A percentile compares a stretch with the other conserved stretches of the same genome.
Conservation (phyloP, 2,888 invertebrate genomes). For the Drepana falcataria region DNA sequence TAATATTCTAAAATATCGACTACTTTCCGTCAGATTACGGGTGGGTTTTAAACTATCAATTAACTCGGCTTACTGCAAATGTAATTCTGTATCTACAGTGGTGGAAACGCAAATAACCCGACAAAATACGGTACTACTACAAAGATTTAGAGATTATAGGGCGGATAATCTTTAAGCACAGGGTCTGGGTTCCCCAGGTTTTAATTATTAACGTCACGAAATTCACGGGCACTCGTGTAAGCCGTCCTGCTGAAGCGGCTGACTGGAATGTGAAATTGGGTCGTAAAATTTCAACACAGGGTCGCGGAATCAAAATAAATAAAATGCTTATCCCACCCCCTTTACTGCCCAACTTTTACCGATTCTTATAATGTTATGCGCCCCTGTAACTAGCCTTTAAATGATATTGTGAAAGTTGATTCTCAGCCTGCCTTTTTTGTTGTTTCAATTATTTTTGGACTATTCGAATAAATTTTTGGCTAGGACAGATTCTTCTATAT, state of each 20-base stretch:
- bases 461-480: too few relatives aligned
- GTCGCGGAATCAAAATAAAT: slow-evolving; percentile 36
- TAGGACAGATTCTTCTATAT: too few relatives aligned
- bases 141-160: neutral
- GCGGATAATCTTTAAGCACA: slow-evolving; percentile 1
- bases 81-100: too few relatives aligned
- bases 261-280: slow-evolving; percentile 23
- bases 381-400: slow-evolving; percentile 10
- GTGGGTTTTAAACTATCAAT: too few relatives aligned
- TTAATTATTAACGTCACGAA: slow-evolving; percentile 21
- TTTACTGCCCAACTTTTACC: slow-evolving; percentile 41
- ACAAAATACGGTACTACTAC: neutral
- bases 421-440: slow-evolving; percentile 8
- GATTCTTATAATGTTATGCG: slow-evolving; percentile 29
- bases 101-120: too few relatives aligned
- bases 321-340: slow-evolving; percentile 45
- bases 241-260: slow-evolving; percentile 18
- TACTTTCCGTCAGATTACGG: too few relatives aligned
- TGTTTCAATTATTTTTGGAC: neutral
- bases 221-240: slow-evolving; percentile 17
- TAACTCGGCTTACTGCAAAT: too few relatives aligned
- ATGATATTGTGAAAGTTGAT: slow-evolving; percentile 28
- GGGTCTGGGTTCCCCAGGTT: neutral
- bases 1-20: too few relatives aligned
- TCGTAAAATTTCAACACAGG: slow-evolving; percentile 20